Percentiles rank a stretch among this genome's conserved stretches.
Evolutionary conservation across 92 coral and sea anemone species (phyloP).

Genomic region (Heteractis magnifica): DNA sequence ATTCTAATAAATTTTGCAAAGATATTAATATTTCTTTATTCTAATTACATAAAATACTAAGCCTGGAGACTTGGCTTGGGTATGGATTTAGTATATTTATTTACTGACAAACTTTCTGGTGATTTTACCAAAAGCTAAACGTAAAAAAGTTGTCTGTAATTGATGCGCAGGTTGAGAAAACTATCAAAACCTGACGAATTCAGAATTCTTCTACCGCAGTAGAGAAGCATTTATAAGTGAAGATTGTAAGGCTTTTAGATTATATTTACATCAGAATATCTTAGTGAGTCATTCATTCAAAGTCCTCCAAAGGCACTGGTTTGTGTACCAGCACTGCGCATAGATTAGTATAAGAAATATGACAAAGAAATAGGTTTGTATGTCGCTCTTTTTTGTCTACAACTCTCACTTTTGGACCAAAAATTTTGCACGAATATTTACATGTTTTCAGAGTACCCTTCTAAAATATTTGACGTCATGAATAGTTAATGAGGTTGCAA

Average conservation of each 20-base stretch:
- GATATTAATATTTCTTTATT: background rate
- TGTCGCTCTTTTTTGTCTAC: background rate
- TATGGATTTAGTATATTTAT: background rate
- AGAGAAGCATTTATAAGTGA: background rate
- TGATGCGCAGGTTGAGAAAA: background rate
- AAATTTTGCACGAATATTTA: background rate
- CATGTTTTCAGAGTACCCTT: background rate
- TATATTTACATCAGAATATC: background rate
- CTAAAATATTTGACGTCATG: conserved; percentile 5
- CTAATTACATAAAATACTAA: background rate
- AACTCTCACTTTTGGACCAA: background rate
- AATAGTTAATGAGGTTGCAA: conserved; percentile 29
- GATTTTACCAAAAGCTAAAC: background rate
- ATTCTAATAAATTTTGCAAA: background rate
- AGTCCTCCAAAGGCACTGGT: background rate
- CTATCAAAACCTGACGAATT: background rate
- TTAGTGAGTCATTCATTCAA: background rate
- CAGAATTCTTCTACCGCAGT: background rate
- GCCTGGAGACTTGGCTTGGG: background rate
- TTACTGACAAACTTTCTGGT: background rate
- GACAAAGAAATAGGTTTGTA: background rate
- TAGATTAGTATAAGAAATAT: background rate
- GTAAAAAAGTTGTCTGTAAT: background rate
- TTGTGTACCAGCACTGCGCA: background rate
- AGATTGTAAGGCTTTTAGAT: background rate